A percentile compares a stretch with the other conserved stretches of the same genome.
Conservation (phyloP, 2,113 vertebrate genomes). For the Tragelaphus imberbis region DNA sequence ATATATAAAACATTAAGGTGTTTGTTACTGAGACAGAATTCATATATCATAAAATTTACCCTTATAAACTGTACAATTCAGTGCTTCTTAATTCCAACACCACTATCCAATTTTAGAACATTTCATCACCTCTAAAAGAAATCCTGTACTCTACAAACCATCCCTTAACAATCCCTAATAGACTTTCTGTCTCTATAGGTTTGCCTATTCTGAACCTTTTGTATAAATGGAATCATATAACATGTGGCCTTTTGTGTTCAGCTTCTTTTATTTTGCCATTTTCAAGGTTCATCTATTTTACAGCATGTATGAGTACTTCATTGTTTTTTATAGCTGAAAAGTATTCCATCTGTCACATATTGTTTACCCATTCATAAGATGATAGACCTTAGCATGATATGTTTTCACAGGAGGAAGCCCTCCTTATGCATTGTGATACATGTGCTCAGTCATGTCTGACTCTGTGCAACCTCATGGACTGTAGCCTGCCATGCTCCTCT, state of each 20-base stretch:
- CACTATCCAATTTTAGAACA: not conserved
- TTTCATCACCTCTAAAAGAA: not conserved
- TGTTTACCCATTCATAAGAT: not conserved
- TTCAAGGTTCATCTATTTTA: not conserved
- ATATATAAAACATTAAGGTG: not conserved
- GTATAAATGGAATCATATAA: not conserved
- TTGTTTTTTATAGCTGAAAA: constrained; percentile 15
- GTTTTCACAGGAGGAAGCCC: not conserved
- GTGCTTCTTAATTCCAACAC: not conserved
- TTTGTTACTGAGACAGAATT: constrained; percentile 5
- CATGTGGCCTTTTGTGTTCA: not conserved
- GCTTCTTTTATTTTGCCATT: not conserved
- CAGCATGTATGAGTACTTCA: not conserved
- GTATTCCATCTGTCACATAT: not conserved
- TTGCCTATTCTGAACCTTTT: not conserved
- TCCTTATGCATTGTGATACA: not conserved
- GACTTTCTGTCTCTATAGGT: not conserved
- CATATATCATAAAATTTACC: not conserved
- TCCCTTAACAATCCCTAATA: not conserved
- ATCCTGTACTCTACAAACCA: not conserved
- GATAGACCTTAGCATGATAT: not conserved
- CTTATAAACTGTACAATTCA: not conserved
- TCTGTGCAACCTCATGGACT: not conserved
- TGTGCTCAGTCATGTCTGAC: not conserved
- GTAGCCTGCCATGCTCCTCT: not conserved